Percentiles rank a stretch among this genome's conserved stretches.
These are phyloP conservation scores for Himantopus leucocephalus DNA, from an alignment of 2,113 vertebrate species.

Conservation along the genomic window DNA sequence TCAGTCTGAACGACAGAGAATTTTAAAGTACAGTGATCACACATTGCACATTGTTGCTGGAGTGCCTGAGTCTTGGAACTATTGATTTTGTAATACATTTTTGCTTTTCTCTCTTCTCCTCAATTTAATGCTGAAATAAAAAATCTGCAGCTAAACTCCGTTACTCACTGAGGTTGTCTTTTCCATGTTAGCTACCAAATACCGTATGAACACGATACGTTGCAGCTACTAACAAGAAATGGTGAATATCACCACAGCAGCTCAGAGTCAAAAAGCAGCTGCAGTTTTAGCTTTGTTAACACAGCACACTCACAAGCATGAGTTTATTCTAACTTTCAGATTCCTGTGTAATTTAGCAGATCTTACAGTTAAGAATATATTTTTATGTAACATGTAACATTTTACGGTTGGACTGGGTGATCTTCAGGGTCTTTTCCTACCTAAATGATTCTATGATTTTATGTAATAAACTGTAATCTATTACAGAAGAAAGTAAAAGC, in stretches of 20 bases:
- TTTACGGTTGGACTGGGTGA: rapidly evolving
- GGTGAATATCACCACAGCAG: not conserved
- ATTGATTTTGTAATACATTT: not conserved
- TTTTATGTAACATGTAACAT: not conserved
- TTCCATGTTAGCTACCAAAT: not conserved
- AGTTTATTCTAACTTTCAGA: not conserved
- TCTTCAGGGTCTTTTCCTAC: not conserved
- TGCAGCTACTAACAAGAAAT: not conserved
- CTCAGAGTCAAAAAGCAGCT: not conserved
- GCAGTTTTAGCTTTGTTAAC: not conserved
- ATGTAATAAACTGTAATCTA: not conserved
- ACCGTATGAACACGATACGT: not conserved
- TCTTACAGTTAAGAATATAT: not conserved
- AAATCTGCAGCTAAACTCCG: not conserved
- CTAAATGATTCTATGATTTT: not conserved
- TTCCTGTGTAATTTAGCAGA: not conserved
- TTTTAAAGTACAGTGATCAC: not conserved
- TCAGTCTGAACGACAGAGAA: not conserved
- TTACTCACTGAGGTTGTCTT: not conserved
- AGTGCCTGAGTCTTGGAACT: not conserved
- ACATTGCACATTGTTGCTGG: not conserved
- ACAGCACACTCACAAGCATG: not conserved
- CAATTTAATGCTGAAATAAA: not conserved
- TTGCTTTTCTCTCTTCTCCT: not conserved
- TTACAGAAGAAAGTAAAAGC: not conserved